These are phyloP conservation scores for Andrena cerasifolii DNA, from an alignment of 1,140 invertebrate species.

Conservation along the genomic window DNA sequence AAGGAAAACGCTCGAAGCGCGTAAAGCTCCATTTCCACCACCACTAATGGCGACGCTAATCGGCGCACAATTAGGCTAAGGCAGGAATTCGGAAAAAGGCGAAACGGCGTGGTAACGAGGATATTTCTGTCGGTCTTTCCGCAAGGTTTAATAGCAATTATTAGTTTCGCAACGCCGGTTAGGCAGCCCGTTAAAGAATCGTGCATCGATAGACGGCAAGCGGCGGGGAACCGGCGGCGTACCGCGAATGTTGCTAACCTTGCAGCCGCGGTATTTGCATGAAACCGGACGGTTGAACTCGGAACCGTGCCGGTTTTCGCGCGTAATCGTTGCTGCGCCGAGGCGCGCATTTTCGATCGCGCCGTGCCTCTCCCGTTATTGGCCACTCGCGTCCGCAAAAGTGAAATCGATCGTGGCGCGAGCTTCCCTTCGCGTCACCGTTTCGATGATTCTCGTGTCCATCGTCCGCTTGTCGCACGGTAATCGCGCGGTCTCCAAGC, in stretches of 20 bases:
- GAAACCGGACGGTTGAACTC: background rate
- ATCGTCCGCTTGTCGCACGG: no score
- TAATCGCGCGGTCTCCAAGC: no score
- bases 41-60: background rate
- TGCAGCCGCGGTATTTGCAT: slow-evolving; percentile 47
- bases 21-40: no score
- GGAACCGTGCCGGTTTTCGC: background rate
- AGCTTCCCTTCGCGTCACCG: no score
- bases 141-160: background rate
- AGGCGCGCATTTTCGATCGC: slow-evolving; percentile 31
- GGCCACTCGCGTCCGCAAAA: no score
- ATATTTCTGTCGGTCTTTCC: background rate
- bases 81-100: background rate
- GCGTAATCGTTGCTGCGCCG: no score
- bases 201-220: background rate
- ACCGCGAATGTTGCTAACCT: slow-evolving; percentile 72
- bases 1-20: no score
- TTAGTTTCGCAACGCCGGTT: background rate
- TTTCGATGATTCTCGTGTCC: no score
- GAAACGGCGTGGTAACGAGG: background rate
- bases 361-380: no score
- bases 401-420: no score
- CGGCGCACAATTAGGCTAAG: background rate
- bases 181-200: background rate
- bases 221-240: background rate